Conservation (phyloP, 2,113 vertebrate genomes). For the Brienomyrus brachyistius region DNA sequence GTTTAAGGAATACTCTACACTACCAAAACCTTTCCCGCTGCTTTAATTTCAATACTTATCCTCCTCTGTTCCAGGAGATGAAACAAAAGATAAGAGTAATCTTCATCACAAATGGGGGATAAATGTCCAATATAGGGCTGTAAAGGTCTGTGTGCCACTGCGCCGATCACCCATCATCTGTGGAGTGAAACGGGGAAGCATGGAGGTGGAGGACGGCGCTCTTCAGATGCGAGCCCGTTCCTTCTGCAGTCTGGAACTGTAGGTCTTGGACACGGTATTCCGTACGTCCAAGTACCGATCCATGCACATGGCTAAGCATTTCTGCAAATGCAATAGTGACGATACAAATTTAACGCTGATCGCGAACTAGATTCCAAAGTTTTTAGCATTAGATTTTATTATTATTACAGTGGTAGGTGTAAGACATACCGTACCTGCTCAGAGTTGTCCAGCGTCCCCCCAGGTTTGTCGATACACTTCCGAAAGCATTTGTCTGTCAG, state of each 20-base stretch:
- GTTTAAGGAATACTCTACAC: background rate
- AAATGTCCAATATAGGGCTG: background rate
- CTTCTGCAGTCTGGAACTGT: conserved; percentile 86
- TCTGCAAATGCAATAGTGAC: conserved; percentile 55
- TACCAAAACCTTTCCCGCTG: background rate
- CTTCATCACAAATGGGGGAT: background rate
- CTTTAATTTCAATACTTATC: background rate
- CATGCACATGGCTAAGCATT: conserved; percentile 98
- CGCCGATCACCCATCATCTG: background rate
- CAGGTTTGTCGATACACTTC: conserved; percentile 95
- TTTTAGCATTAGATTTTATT: background rate
- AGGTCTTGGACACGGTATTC: conserved; percentile 89
- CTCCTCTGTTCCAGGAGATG: background rate
- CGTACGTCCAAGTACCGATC: conserved; percentile 96
- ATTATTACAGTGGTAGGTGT: background rate
- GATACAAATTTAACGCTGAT: background rate
- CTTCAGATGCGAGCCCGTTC: conserved; percentile 87
- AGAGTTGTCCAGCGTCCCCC: conserved; percentile 84
- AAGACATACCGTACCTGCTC: conserved; percentile 71
- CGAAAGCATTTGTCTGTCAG: conserved; percentile 99
- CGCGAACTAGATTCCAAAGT: background rate
- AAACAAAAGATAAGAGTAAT: background rate
- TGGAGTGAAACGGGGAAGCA: background rate
- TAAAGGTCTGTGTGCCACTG: background rate
- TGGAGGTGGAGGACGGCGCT: background rate